Base-by-base conservation (phyloP, 2,888 invertebrate species). In the Drosophila kanekoi region DNA sequence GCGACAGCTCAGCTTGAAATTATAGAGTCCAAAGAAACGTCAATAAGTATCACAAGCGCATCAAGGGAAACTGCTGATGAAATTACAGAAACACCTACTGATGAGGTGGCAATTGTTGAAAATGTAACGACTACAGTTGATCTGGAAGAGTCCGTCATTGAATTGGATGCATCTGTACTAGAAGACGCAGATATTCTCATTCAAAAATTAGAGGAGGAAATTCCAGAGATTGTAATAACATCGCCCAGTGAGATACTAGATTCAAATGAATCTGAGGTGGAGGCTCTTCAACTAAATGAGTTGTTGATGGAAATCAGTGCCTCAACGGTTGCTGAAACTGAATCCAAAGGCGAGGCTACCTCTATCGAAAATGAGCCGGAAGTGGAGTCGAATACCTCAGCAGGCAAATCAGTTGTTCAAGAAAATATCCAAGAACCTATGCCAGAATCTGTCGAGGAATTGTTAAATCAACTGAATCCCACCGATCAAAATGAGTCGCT, bases 161-260 rank as follows among this genome's bases (percentile, higher is more conserved):
- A 40, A n/a, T 18, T 33, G 13, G 23, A 54, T 8, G 28, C 20
- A 33, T 58, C 45, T 41, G 1, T 28, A 9, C n/a, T 28, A 18
- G 20, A 3, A 9, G 35, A 11, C 9, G 10, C 40, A 20, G 5
- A 51, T 10, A 40, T 13, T 6, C 4, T 10, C 32, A 33, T 23
- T 1, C 11, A n/a, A 1, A 13, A 20, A 11, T 8, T 16, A 0
- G 1, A 16, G 18, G 1, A 35, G n/a, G 33, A 14, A 10, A 28
- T 33, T n/a, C 47, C 53, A 13, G 43, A 49, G 14, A 65, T 14
- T 8, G 8, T 10, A 3, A n/a, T 16, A 41, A 37, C 44, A 14
- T 33, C 40, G 11, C 11, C 35, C 5, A 32, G 18, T 10, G 40
- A 16, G 5, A 2, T 32, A 9, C 18, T 35, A 16, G 18, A 52